A percentile compares a stretch with the other conserved stretches of the same genome.
These are phyloP conservation scores for Arvicanthis niloticus DNA, from an alignment of 2,113 vertebrate species.

Conservation along the genomic window DNA sequence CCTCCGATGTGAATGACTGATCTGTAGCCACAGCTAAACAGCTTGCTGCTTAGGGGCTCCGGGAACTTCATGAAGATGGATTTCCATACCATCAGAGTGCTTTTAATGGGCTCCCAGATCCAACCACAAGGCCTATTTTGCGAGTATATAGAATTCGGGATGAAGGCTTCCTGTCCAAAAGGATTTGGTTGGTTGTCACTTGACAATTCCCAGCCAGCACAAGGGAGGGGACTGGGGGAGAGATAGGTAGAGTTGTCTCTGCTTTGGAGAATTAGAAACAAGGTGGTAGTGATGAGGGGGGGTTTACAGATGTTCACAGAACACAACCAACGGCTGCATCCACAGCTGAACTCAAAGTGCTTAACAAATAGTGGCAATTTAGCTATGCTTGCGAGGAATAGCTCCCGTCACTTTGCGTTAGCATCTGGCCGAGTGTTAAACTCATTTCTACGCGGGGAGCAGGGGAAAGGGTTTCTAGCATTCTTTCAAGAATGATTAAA, in stretches of 20 bases:
- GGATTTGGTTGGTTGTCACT: conserved; percentile 92
- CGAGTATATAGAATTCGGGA: conserved; percentile 88
- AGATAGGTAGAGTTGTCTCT: conserved; percentile 88
- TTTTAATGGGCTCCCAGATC: conserved; percentile 91
- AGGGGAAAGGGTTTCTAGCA: conserved; percentile 90
- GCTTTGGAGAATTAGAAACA: conserved; percentile 87
- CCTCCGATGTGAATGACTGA: conserved; percentile 90
- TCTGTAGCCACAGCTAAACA: conserved; percentile 92
- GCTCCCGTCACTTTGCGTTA: conserved; percentile 97
- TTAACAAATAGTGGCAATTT: conserved; percentile 99
- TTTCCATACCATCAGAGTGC: conserved; percentile 93
- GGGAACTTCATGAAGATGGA: conserved; percentile 90
- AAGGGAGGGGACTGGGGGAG: conserved; percentile 82
- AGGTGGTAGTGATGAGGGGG: background rate
- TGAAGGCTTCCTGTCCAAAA: conserved; percentile 92
- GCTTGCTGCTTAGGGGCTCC: conserved; percentile 88
- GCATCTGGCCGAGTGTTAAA: conserved; percentile 92
- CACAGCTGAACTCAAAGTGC: conserved; percentile 95
- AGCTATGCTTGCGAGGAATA: conserved; percentile 93
- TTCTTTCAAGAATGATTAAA: conserved; percentile 92
- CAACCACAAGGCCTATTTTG: conserved; percentile 89
- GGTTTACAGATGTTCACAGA: conserved; percentile 90
- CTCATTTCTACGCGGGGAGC: conserved; percentile 89
- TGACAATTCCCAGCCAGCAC: conserved; percentile 91
- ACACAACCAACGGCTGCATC: conserved; percentile 90